These are phyloP conservation scores for Atrina japonica DNA, from an alignment of 2,888 invertebrate species.

Conservation along the genomic window DNA sequence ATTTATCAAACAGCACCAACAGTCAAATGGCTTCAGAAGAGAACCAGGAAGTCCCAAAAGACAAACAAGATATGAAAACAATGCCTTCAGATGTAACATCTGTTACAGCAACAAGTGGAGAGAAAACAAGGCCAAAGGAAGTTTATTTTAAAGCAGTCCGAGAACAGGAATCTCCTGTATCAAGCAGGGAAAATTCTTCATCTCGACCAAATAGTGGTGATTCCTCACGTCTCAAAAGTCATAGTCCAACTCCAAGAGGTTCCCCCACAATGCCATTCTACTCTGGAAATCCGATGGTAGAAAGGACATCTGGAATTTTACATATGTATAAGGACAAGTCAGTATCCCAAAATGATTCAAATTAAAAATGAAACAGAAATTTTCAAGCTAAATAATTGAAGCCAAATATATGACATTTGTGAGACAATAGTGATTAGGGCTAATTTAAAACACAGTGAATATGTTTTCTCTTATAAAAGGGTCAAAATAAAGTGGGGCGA, in stretches of 20 bases:
- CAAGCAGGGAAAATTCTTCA: conserved; percentile 13
- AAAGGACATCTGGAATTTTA: conserved; percentile 97
- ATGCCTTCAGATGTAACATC: conserved; percentile 19
- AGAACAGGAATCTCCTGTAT: conserved; percentile 11
- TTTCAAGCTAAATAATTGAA: too few species aligned
- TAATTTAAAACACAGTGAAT: too few species aligned
- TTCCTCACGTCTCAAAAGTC: conserved; percentile 55
- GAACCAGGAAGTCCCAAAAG: conserved; percentile 6
- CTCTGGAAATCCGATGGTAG: conserved; percentile 98
- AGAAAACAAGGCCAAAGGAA: conserved; percentile 23
- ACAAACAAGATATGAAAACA: too few species aligned
- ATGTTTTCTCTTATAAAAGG: too few species aligned
- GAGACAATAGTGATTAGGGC: too few species aligned
- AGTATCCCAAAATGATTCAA: too few species aligned
- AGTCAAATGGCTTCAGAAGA: background rate
- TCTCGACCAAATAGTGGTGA: conserved; percentile 35
- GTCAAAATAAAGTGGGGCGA: too few species aligned
- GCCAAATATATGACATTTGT: too few species aligned
- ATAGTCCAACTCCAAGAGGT: conserved; percentile 64
- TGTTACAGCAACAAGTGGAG: conserved; percentile 10
- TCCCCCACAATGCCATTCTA: conserved; percentile 85
- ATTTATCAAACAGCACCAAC: background rate
- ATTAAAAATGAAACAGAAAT: background rate
- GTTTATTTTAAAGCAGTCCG: conserved; percentile 25
- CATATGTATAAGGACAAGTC: conserved; percentile 99